phyloP scores from a whole-genome alignment of 2,797 vertebrate genomes.

The Strix occidentalis region DNA sequence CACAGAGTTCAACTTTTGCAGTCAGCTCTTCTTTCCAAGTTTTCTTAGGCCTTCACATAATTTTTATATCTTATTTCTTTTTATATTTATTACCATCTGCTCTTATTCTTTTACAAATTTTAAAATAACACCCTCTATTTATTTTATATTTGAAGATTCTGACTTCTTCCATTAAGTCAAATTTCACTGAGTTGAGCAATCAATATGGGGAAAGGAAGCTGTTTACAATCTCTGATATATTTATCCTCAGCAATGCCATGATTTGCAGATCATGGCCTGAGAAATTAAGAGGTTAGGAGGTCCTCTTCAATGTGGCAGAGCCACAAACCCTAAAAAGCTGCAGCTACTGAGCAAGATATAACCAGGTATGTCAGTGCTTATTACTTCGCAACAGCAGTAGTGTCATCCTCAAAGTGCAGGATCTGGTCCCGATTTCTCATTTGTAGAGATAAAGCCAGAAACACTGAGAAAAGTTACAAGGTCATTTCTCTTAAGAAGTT shows the following conservation, averaged over 20 bases:
- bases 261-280: background rate
- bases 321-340: background rate
- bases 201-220: background rate
- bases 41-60: background rate
- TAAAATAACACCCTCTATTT: background rate
- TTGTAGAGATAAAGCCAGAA: background rate
- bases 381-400: background rate
- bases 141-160: background rate
- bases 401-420: background rate
- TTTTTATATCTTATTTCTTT: background rate
- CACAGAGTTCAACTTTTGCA: background rate
- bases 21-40: background rate
- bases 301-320: background rate
- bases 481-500: background rate
- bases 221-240: background rate
- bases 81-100: background rate
- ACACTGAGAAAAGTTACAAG: background rate
- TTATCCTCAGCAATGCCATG: background rate
- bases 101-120: background rate
- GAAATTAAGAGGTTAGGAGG: background rate
- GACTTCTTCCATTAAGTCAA: background rate
- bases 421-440: background rate
- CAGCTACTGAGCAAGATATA: background rate
- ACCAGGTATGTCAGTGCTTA: background rate
- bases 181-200: background rate